Evolutionary conservation across 2,113 vertebrate species (phyloP).

Genomic region (Cyprinodon brontotheroides): DNA sequence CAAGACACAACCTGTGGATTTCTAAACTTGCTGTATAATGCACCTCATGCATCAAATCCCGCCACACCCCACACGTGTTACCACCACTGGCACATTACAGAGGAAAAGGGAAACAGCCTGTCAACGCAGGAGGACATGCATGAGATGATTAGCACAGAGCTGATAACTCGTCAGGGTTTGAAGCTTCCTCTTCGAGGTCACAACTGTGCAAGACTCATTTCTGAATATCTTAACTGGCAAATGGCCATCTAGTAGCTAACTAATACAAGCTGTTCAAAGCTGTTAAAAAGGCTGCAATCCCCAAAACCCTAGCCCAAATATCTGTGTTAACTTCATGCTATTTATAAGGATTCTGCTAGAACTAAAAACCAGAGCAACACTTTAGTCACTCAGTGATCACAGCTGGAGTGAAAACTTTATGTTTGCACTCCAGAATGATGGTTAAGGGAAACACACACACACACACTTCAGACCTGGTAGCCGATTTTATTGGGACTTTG

Average conservation of each 20-base stretch:
- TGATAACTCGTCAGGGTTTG: constrained; percentile 37
- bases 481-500: no score
- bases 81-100: not conserved
- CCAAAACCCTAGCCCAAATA: constrained; percentile 42
- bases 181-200: constrained; percentile 63
- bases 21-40: not conserved
- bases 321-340: constrained; percentile 53
- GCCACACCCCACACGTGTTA: not conserved
- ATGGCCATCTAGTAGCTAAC: constrained; percentile 17
- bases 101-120: constrained; percentile 48
- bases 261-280: constrained; percentile 16
- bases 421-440: not conserved
- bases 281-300: constrained; percentile 41
- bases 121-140: constrained; percentile 56
- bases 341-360: constrained; percentile 62
- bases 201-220: constrained; percentile 38
- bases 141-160: constrained; percentile 54
- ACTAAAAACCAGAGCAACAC: constrained; percentile 59
- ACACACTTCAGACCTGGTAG: no score
- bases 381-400: constrained; percentile 45
- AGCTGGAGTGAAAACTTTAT: not conserved
- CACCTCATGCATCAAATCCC: not conserved
- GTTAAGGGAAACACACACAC: not conserved
- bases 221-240: constrained; percentile 28
- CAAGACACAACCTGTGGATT: not conserved